phyloP scores from a whole-genome alignment of 2,888 invertebrate species.

The Zelleria hepariella region DNA sequence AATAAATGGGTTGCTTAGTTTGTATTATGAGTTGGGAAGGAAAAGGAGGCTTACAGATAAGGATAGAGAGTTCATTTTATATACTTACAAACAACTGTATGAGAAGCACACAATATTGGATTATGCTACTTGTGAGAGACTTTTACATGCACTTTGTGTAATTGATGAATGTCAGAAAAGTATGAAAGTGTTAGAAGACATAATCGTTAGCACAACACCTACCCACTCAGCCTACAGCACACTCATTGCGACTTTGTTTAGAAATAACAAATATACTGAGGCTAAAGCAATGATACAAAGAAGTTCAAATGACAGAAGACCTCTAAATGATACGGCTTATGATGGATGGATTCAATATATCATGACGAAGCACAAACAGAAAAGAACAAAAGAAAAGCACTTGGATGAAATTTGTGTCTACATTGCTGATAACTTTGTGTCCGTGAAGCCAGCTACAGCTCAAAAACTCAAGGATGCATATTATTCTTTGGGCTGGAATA shows the following conservation, averaged over 20 bases:
- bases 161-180: constrained; percentile 77
- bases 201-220: constrained; percentile 61
- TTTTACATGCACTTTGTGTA: constrained; percentile 74
- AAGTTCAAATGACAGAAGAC: constrained; percentile 54
- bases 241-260: constrained; percentile 73
- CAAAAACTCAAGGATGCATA: constrained; percentile 36
- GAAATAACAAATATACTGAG: constrained; percentile 63
- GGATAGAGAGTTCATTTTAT: constrained; percentile 69
- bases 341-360: constrained; percentile 67
- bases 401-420: constrained; percentile 73
- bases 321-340: constrained; percentile 60
- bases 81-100: constrained; percentile 58
- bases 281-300: constrained; percentile 75
- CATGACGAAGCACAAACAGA: constrained; percentile 42
- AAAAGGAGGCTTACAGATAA: constrained; percentile 35
- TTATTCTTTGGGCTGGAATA: constrained; percentile 37
- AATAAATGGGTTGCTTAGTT: constrained; percentile 67
- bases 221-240: constrained; percentile 61
- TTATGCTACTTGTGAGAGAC: constrained; percentile 68
- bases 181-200: constrained; percentile 72
- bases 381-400: constrained; percentile 37
- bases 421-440: constrained; percentile 58
- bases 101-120: constrained; percentile 73
- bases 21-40: constrained; percentile 57
- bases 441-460: constrained; percentile 34